Conservation (phyloP, 2,797 vertebrate species). For the Acanthurus leucopareius region DNA sequence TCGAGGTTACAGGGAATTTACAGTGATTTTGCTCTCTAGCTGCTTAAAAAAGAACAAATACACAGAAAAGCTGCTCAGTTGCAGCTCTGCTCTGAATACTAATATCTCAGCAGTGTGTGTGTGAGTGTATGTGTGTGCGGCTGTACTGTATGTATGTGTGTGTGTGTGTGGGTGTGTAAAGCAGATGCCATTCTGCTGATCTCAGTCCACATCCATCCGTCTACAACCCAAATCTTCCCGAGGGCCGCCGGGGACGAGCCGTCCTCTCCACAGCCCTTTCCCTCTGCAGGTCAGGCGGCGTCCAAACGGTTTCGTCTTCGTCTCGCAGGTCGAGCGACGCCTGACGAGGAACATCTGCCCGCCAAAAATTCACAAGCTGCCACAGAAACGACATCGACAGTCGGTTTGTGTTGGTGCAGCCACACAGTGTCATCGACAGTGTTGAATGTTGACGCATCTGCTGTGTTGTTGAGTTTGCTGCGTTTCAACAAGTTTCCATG, state of each 20-base stretch:
- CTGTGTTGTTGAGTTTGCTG: slow-evolving; percentile 48
- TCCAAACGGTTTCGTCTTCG: slow-evolving; percentile 35
- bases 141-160: slow-evolving; percentile 13
- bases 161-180: slow-evolving; percentile 58
- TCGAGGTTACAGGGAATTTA: slow-evolving; percentile 36
- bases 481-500: slow-evolving; percentile 51
- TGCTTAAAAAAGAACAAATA: slow-evolving; percentile 35
- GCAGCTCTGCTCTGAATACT: slow-evolving; percentile 56
- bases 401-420: slow-evolving; percentile 47
- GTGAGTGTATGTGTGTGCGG: slow-evolving; percentile 20
- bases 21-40: slow-evolving; percentile 21
- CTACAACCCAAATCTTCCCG: slow-evolving; percentile 58
- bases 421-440: slow-evolving; percentile 49
- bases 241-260: slow-evolving; percentile 35
- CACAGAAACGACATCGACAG: slow-evolving; percentile 40
- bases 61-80: slow-evolving; percentile 52
- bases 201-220: slow-evolving; percentile 72
- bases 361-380: slow-evolving; percentile 59
- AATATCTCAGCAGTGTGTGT: slow-evolving; percentile 40
- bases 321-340: slow-evolving; percentile 56
- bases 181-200: slow-evolving; percentile 78
- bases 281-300: slow-evolving; percentile 46
- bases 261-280: slow-evolving; percentile 15
- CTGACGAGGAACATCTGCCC: slow-evolving; percentile 70
- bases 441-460: slow-evolving; percentile 56